Percentiles rank a stretch among this genome's conserved stretches.
These are phyloP conservation scores for Tupiocoris notatus DNA, from an alignment of 2,888 invertebrate genomes.

Conservation along the genomic window DNA sequence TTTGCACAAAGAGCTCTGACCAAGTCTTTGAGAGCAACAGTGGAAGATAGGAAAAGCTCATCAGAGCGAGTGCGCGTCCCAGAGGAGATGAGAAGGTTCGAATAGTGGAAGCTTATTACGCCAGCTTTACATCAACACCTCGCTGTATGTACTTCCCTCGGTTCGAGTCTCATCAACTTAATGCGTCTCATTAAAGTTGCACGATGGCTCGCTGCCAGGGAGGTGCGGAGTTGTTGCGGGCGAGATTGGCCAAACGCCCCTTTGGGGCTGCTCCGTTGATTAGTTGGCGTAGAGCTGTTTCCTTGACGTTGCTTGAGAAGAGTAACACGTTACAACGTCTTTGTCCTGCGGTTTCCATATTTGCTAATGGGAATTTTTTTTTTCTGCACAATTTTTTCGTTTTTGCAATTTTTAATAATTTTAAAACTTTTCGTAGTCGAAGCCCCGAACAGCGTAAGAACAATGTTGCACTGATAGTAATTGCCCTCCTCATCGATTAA, in stretches of 20 bases:
- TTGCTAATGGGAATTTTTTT: too few species aligned
- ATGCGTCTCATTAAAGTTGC: slow-evolving; percentile 4
- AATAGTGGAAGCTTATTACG: slow-evolving; percentile 4
- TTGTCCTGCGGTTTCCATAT: too few species aligned
- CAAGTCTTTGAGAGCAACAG: background rate
- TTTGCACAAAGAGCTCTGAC: background rate
- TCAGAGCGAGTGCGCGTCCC: background rate
- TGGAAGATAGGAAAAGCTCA: background rate
- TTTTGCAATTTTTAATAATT: too few species aligned
- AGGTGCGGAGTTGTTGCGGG: background rate
- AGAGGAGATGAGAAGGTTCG: background rate
- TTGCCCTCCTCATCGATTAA: too few species aligned
- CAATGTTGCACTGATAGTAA: too few species aligned
- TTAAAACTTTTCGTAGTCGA: too few species aligned
- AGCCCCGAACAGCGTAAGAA: too few species aligned
- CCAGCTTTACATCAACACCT: slow-evolving; percentile 22
- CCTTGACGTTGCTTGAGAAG: too few species aligned
- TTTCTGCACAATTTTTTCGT: too few species aligned
- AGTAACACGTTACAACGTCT: too few species aligned
- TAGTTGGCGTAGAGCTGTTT: too few species aligned
- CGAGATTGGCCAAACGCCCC: background rate
- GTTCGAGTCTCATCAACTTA: slow-evolving; percentile 15
- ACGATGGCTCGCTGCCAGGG: background rate
- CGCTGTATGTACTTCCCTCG: slow-evolving; percentile 12
- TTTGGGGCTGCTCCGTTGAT: background rate